Conservation (phyloP, 2,888 invertebrate species). For the Sesia apiformis region DNA sequence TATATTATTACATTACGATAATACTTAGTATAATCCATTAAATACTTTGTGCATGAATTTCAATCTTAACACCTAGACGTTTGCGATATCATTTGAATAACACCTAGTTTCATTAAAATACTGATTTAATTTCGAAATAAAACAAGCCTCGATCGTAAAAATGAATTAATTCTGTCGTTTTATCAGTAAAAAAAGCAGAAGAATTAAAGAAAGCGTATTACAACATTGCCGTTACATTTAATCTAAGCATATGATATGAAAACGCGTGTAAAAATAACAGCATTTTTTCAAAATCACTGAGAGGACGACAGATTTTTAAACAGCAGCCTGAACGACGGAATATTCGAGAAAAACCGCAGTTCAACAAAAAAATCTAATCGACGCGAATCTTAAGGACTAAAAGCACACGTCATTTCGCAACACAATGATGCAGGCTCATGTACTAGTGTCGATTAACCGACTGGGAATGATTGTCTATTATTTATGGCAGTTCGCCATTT, state of each 20-base stretch:
- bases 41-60: slow-evolving; percentile 60
- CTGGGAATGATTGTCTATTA: too few relatives aligned
- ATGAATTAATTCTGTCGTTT: background rate
- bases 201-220: background rate
- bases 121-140: slow-evolving; percentile 22
- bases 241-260: slow-evolving; percentile 53
- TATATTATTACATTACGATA: slow-evolving; percentile 31
- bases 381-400: too few relatives aligned
- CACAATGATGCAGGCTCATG: too few relatives aligned
- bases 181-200: background rate
- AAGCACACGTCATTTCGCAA: too few relatives aligned
- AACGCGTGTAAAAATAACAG: slow-evolving; percentile 37
- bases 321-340: too few relatives aligned
- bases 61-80: slow-evolving; percentile 27
- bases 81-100: slow-evolving; percentile 38
- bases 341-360: too few relatives aligned
- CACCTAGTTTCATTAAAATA: slow-evolving; percentile 40
- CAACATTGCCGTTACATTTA: slow-evolving; percentile 20
- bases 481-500: background rate
- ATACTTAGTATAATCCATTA: slow-evolving; percentile 26
- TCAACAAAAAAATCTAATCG: too few relatives aligned
- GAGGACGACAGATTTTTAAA: background rate
- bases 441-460: too few relatives aligned
- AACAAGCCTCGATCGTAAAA: slow-evolving; percentile 2
- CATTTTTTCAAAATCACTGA: slow-evolving; percentile 6